Percentiles rank a stretch among this genome's conserved stretches.
These are phyloP conservation scores for Ammodytes dubius DNA, from an alignment of 2,113 vertebrate genomes.

Conservation along the genomic window DNA sequence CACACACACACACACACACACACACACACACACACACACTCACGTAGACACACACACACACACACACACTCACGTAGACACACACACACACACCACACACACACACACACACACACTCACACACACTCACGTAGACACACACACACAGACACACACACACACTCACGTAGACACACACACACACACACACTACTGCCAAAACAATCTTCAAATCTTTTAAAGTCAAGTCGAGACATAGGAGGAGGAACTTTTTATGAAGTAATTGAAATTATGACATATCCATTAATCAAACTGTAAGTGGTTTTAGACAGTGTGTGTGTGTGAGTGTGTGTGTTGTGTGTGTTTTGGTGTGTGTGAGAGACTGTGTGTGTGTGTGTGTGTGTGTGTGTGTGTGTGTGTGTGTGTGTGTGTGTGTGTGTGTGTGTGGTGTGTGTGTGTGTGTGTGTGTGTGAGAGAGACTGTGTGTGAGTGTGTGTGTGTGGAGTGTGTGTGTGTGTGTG, in stretches of 20 bases:
- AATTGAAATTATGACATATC: not conserved
- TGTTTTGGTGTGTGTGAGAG: not conserved
- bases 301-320: not conserved
- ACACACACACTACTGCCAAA: not conserved
- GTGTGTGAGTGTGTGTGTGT: not conserved
- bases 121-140: not conserved
- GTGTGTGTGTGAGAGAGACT: not conserved
- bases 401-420: not conserved
- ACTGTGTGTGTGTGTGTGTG: not conserved
- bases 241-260: not conserved
- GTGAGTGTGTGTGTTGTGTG: not conserved
- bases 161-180: not conserved
- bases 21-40: constrained; percentile 8
- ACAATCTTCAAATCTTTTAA: not conserved
- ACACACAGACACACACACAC: not conserved
- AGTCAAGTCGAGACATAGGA: not conserved
- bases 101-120: not conserved
- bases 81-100: not conserved
- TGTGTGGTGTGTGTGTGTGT: not conserved
- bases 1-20: constrained; percentile 14
- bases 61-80: not conserved
- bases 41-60: not conserved
- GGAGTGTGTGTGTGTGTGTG: not conserved
- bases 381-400: not conserved
- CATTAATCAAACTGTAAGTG: not conserved